Conservation (phyloP, 1,140 invertebrate genomes). For the Cotesia glomerata region DNA sequence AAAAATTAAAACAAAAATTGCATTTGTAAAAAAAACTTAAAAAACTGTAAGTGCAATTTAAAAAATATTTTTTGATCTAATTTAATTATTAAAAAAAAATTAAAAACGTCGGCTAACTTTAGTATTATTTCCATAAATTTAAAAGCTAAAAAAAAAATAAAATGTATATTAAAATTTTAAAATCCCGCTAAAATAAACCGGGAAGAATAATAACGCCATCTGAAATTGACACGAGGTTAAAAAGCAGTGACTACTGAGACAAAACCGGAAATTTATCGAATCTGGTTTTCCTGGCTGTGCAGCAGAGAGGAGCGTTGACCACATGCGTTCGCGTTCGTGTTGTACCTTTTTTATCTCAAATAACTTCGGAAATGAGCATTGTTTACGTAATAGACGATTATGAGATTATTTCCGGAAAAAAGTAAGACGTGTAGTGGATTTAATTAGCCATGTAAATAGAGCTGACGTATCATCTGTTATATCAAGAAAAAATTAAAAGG, state of each 20-base stretch:
- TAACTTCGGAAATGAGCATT: conserved; percentile 41
- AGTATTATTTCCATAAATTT: too few relatives aligned
- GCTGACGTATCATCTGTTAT: conserved; percentile 1
- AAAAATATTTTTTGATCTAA: too few relatives aligned
- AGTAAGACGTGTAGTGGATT: conserved; percentile 18
- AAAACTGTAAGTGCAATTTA: too few relatives aligned
- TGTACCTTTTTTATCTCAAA: conserved; percentile 37
- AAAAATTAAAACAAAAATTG: too few relatives aligned
- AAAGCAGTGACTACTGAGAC: conserved; percentile 11
- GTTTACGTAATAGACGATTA: conserved; percentile 51
- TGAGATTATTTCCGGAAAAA: conserved; percentile 24
- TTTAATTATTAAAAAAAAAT: too few relatives aligned
- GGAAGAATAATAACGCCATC: background rate
- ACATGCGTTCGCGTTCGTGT: conserved; percentile 44
- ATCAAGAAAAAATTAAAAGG: background rate
- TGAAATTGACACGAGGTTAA: background rate
- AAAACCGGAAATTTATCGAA: conserved; percentile 41
- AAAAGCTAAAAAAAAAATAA: background rate
- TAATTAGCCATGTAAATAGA: conserved; percentile 15
- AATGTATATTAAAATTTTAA: background rate
- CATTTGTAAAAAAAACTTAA: too few relatives aligned
- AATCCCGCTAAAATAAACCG: background rate
- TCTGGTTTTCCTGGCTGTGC: conserved; percentile 19
- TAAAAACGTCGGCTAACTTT: background rate
- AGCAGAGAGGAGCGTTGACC: conserved; percentile 47